phyloP scores from a whole-genome alignment of 2,113 vertebrate species.

The Pelusios castaneus region DNA sequence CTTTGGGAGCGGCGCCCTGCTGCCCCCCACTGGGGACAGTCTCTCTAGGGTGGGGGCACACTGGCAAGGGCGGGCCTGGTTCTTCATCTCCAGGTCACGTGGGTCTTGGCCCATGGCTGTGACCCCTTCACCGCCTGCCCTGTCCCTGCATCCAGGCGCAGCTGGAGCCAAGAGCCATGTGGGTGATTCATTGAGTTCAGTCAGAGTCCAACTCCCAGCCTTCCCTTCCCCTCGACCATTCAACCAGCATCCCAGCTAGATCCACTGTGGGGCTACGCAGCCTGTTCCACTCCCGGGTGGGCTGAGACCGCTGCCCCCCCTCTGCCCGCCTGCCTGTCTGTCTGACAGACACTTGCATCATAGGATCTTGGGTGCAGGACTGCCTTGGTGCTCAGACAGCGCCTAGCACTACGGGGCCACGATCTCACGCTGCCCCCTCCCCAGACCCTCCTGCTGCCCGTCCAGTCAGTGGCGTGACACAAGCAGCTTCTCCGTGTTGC shows the following conservation, averaged over 20 bases:
- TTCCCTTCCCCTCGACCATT: too few species aligned
- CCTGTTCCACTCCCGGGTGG: neutral
- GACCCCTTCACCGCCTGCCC: neutral
- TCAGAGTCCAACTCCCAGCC: neutral
- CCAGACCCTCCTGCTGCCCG: neutral
- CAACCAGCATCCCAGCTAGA: too few species aligned
- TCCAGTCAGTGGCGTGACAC: neutral
- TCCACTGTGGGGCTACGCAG: neutral
- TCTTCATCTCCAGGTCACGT: neutral
- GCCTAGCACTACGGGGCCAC: neutral
- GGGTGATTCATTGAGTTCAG: neutral
- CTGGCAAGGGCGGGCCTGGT: too few species aligned
- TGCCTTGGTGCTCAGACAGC: neutral
- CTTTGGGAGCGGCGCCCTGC: neutral
- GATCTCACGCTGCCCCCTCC: neutral
- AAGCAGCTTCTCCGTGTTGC: constrained; percentile 42
- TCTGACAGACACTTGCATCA: neutral
- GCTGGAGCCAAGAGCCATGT: neutral
- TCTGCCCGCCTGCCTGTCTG: neutral
- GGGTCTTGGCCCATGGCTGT: neutral
- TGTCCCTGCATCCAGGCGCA: neutral
- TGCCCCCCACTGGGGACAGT: too few species aligned
- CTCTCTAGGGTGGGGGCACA: too few species aligned
- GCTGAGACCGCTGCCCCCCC: neutral
- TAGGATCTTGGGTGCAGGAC: neutral